Conservation (phyloP, 2,888 invertebrate genomes). For the Drosophila fungiperda region DNA sequence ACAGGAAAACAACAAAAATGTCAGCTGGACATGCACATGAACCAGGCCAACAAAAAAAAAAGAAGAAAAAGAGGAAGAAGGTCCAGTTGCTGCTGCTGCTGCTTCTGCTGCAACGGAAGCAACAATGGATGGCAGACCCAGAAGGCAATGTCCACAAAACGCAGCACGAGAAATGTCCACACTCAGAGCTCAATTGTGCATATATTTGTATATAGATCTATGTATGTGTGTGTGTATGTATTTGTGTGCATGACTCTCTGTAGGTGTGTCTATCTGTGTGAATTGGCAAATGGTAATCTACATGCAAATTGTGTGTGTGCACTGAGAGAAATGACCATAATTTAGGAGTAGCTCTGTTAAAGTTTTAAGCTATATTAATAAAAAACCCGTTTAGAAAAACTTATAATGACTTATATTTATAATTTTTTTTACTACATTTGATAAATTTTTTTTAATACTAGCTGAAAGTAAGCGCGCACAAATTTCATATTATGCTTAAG, state of each 20-base stretch:
- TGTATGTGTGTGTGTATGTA: conserved; percentile 2
- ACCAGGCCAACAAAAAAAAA: conserved; percentile 27
- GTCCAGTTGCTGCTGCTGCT: conserved; percentile 29
- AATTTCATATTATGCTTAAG: background rate
- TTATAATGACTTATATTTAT: no score
- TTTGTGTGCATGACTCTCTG: conserved; percentile 4
- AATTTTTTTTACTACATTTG: no score
- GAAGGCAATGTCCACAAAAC: conserved; percentile 50
- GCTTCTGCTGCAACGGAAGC: conserved; percentile 69
- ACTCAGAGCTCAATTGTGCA: conserved; percentile 59
- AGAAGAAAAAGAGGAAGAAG: conserved; percentile 12
- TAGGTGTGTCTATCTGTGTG: conserved; percentile 22
- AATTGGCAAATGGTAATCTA: conserved; percentile 51
- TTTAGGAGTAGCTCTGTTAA: background rate
- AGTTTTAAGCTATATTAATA: no score
- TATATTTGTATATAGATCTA: conserved; percentile 8
- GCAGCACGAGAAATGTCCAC: conserved; percentile 68
- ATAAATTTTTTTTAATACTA: no score
- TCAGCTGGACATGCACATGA: conserved; percentile 71
- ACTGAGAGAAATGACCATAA: conserved; percentile 38
- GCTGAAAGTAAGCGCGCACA: background rate
- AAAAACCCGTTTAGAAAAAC: no score
- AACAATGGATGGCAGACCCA: conserved; percentile 56
- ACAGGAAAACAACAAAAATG: conserved; percentile 50
- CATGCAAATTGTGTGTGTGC: conserved; percentile 68